These are phyloP conservation scores for Byasa hedistus DNA, from an alignment of 2,888 invertebrate species.

Conservation along the genomic window DNA sequence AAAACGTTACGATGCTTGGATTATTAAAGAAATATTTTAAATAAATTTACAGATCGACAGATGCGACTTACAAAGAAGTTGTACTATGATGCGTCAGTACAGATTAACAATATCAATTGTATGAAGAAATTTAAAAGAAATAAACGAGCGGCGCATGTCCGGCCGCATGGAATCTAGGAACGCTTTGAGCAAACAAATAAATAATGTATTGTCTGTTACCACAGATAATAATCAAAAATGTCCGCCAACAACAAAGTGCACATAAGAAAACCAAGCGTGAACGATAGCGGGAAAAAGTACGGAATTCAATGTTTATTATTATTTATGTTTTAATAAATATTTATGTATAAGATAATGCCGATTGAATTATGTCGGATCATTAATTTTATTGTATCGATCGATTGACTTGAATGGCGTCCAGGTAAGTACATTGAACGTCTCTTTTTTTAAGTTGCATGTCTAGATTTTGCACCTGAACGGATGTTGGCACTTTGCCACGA, in stretches of 20 bases:
- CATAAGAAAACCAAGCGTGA: conserved; percentile 28
- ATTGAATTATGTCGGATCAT: conserved; percentile 56
- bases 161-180: conserved; percentile 14
- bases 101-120: background rate
- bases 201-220: conserved; percentile 22
- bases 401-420: conserved; percentile 70
- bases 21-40: too few relatives aligned
- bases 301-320: conserved; percentile 34
- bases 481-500: conserved; percentile 50
- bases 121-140: background rate
- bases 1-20: too few relatives aligned
- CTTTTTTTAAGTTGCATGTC: conserved; percentile 42
- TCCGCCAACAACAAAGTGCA: conserved; percentile 13
- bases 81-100: background rate
- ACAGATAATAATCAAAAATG: conserved; percentile 25
- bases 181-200: conserved; percentile 16
- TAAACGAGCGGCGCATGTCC: background rate
- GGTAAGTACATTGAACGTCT: conserved; percentile 42
- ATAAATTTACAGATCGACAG: background rate
- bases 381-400: conserved; percentile 60
- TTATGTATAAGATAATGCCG: conserved; percentile 43
- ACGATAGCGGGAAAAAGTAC: conserved; percentile 30
- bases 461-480: conserved; percentile 53
- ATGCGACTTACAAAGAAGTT: background rate
- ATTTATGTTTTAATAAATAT: conserved; percentile 37